Evolutionary conservation across 2,797 vertebrate species (phyloP), one percentile per base, ranked within the genome.

Genomic region (Diplodus sargus): DNA sequence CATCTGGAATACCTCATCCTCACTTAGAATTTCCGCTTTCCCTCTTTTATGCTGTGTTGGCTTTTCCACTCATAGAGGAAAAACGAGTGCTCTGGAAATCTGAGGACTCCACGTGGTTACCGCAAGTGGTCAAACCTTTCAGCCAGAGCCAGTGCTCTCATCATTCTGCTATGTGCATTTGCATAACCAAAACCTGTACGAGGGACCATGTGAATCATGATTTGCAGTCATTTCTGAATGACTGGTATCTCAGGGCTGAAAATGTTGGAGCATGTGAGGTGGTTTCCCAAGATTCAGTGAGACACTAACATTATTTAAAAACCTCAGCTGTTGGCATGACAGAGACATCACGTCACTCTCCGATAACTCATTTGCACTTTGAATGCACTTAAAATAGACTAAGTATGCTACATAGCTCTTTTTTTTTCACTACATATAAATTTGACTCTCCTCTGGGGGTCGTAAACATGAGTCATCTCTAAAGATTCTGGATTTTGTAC

Each of bases 31-130:
- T 85, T 81, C 65, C 79, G 61, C 58, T 75, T 70, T 59, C 47
- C 47, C 66, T 67, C 18, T 49, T 59, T 87, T 70, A 23, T 87
- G 83, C 87, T 89, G 79, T 86, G 84, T 88, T 84, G 83, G 87
- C 76, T 90, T 93, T 94, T 92, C 91, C 89, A 92, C 78, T 76
- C 78, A 49, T 3, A 62, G 67, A 74, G 75, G 78, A 70, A 90
- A 87, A 89, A 80, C 68, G 56, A 81, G 77, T 49, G 53, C 60
- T 85, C 83, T 84, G 84, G 90, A 91, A 92, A 92, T 85, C 73
- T 69, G 78, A 85, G 79, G 76, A 78, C 76, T 87, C 85, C 74
- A 80, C 83, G 76, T 85, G 87, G 86, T 85, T 61, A 85, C 81
- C 82, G 61, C 80, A 82, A 76, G 82, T 45, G 87, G 87, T 87